These are phyloP conservation scores for Podabrus alpinus DNA, from an alignment of 2,888 invertebrate species.

Conservation along the genomic window DNA sequence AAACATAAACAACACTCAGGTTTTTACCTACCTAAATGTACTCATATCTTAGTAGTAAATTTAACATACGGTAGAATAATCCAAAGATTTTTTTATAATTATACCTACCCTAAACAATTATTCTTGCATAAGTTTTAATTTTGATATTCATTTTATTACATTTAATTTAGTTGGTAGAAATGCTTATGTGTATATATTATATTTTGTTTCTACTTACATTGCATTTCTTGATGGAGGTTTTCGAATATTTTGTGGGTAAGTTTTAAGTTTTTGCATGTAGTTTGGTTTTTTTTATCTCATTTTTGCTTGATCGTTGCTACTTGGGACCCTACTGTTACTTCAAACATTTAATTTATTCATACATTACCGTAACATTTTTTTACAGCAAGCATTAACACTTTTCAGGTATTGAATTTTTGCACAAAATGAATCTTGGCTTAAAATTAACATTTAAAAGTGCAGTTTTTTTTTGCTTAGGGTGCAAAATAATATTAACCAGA, in stretches of 20 bases:
- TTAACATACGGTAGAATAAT: not conserved
- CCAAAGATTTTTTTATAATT: not conserved
- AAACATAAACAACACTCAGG: not conserved
- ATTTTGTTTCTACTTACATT: slow-evolving; percentile 45
- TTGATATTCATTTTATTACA: slow-evolving; percentile 18
- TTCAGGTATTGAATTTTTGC: not conserved
- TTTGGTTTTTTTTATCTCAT: slow-evolving; percentile 37
- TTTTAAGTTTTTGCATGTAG: slow-evolving; percentile 44
- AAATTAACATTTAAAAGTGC: not conserved
- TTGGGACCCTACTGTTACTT: not conserved
- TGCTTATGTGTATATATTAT: slow-evolving; percentile 38
- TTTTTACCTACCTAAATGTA: not conserved
- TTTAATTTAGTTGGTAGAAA: slow-evolving; percentile 20
- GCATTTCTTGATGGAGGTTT: slow-evolving; percentile 49
- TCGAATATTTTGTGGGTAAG: slow-evolving; percentile 47
- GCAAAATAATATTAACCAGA: not conserved
- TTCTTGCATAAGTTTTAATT: slow-evolving; percentile 14
- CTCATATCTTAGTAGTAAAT: not conserved
- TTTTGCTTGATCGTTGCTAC: not conserved
- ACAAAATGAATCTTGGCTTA: not conserved
- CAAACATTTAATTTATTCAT: not conserved
- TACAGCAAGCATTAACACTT: not conserved
- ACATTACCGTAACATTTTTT: not conserved
- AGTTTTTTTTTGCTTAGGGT: not conserved
- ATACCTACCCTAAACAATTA: not conserved